Conservation (phyloP, 2,888 invertebrate species). For the Noctua pronuba region DNA sequence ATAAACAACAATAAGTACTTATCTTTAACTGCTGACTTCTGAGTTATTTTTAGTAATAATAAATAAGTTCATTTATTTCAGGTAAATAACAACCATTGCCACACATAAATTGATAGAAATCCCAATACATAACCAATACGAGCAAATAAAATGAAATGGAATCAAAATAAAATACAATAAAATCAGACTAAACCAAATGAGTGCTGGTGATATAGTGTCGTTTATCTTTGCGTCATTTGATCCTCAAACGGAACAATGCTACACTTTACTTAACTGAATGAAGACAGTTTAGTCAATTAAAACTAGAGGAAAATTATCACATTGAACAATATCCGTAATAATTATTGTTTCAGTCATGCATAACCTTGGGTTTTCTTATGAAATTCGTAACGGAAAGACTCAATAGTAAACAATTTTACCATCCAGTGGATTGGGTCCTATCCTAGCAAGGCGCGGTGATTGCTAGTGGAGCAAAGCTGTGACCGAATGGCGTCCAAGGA, state of each 20-base stretch:
- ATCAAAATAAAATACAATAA: too few relatives aligned
- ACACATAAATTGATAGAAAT: too few relatives aligned
- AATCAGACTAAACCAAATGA: too few relatives aligned
- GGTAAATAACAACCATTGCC: too few relatives aligned
- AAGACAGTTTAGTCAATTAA: neutral
- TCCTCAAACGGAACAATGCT: neutral
- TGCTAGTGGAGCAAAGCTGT: neutral
- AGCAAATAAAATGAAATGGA: too few relatives aligned
- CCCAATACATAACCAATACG: too few relatives aligned
- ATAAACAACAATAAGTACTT: conserved; percentile 4
- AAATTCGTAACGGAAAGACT: neutral
- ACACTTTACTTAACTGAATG: neutral
- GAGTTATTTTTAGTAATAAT: neutral
- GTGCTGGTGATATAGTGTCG: neutral
- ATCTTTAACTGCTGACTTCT: neutral
- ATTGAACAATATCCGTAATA: neutral
- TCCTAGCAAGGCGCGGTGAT: neutral
- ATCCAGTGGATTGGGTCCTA: neutral
- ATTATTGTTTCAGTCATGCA: neutral
- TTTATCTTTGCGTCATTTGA: neutral
- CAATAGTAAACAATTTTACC: neutral
- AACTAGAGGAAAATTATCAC: too few relatives aligned
- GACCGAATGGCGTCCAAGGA: neutral
- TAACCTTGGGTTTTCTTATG: neutral
- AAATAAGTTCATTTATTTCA: too few relatives aligned